phyloP scores from a whole-genome alignment of 2,113 vertebrate species.

The Ctenomys sociabilis region DNA sequence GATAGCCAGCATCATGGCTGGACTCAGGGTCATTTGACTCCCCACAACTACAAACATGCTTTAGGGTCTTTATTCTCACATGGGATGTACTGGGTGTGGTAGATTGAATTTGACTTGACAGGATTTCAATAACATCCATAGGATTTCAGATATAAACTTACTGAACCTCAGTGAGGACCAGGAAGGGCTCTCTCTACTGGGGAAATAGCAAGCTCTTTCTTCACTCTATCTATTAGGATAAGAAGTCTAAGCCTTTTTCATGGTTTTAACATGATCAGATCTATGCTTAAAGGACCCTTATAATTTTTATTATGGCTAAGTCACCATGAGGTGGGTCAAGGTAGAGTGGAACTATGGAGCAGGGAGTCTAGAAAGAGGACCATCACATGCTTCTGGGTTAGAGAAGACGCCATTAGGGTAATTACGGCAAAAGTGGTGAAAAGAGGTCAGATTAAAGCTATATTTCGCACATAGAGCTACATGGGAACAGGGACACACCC shows the following conservation, averaged over 20 bases:
- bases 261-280: not conserved
- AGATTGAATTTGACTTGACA: no score
- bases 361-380: not conserved
- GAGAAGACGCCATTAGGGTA: not conserved
- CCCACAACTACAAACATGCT: no score
- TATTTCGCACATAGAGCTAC: not conserved
- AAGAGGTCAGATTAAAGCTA: not conserved
- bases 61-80: no score
- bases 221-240: not conserved
- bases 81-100: no score
- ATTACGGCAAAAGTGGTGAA: not conserved
- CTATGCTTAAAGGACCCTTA: not conserved
- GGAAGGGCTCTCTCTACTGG: no score
- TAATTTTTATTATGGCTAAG: not conserved
- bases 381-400: not conserved
- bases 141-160: no score
- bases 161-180: no score
- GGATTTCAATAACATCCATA: no score
- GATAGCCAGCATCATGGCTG: no score
- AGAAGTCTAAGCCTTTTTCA: not conserved
- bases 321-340: not conserved
- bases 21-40: no score
- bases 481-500: not conserved
- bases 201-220: not conserved
- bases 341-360: not conserved